These are phyloP conservation scores for Enchytraeus crypticus DNA, from an alignment of 2,888 invertebrate genomes.

Conservation along the genomic window DNA sequence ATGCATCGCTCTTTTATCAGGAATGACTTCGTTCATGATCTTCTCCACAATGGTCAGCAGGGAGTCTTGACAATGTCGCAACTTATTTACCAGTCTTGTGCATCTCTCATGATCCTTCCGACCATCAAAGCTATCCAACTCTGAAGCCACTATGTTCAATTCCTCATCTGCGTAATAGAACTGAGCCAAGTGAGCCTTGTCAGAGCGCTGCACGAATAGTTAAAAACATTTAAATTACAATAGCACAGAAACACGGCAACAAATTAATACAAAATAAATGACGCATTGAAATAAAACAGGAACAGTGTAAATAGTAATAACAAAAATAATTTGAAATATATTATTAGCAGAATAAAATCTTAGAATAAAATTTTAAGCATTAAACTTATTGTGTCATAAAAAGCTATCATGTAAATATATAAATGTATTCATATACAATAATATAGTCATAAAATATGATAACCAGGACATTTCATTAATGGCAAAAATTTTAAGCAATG, in stretches of 20 bases:
- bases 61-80: conserved; percentile 54
- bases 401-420: too few relatives aligned
- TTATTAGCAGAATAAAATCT: too few relatives aligned
- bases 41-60: conserved; percentile 84
- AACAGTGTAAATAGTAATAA: too few relatives aligned
- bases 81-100: conserved; percentile 83
- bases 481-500: too few relatives aligned
- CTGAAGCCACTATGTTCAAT: conserved; percentile 84
- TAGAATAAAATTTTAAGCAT: too few relatives aligned
- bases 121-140: conserved; percentile 96
- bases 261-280: too few relatives aligned
- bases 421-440: too few relatives aligned
- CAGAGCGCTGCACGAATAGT: conserved; percentile 48
- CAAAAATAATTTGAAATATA: not conserved
- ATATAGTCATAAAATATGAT: too few relatives aligned
- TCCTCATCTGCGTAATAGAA: conserved; percentile 98
- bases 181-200: conserved; percentile 82
- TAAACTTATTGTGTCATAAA: too few relatives aligned
- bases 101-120: conserved; percentile 94
- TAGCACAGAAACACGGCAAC: too few relatives aligned
- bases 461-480: too few relatives aligned
- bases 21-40: conserved; percentile 73
- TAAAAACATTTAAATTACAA: not conserved
- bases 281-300: too few relatives aligned
- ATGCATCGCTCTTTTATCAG: conserved; percentile 74